Evolutionary conservation across 2,113 vertebrate genomes (phyloP), one percentile per base, ranked within the genome.

Genomic region (Phrynosoma blainvillii): DNA sequence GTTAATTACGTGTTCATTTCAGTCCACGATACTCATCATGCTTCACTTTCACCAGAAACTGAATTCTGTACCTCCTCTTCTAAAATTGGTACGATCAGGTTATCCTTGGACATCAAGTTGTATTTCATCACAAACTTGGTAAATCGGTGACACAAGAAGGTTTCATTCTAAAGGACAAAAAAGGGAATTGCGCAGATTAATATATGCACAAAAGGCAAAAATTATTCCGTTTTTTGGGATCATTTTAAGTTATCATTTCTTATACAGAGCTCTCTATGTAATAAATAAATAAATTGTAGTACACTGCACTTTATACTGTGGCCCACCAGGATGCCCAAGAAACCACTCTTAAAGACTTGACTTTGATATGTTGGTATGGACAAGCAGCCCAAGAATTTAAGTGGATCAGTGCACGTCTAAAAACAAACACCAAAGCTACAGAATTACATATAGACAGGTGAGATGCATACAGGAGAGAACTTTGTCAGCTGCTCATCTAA

Each of bases 51-150:
- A 23, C 98, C 98, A n/a, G 97, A 96, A 86, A 98, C 97, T 95
- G 98, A 97, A 95, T 98, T 99, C 96, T 99, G 98, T 88, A 98
- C 98, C 93, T 99, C 99, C 93, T 99, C 99, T 97, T 99, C 99
- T 97, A 99, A 97, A 95, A 99, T 99, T 81, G 99, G 99, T 87
- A 99, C 99, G 87, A 99, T 99, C 97, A 99, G 97, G 97, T 99
- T 99, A 96, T 99, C 99, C 97, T 99, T 99, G 87, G 99, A 99
- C 99, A 99, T 99, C 97, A 99, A 96, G 94, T 98, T 99, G 95
- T 99, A 99, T 96, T 99, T 99, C 98, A 99, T 99, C 89, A 99
- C 99, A 89, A 99, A 99, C 93, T 98, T 99, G 7, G 99, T 99
- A 97, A 99, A 99, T 91, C 98, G 98, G 92, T 99, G 98, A 98